Base-by-base conservation (phyloP, 2,113 vertebrate genomes). In the Corydoras maculifer region DNA sequence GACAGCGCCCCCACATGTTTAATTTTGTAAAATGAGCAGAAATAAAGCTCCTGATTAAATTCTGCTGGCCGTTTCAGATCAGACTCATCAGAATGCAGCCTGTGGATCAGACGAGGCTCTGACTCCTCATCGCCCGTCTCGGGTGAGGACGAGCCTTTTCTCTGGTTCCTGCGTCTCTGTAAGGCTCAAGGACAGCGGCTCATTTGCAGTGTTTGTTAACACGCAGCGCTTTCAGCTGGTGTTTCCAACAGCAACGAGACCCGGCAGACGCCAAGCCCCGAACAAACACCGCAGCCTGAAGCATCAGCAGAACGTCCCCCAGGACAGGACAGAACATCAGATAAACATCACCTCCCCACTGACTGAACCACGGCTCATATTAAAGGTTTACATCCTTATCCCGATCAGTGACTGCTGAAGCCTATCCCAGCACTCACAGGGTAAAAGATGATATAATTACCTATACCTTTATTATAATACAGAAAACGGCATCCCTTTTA, bases 171-270 rank as follows among this genome's bases (percentile, higher is more conserved):
- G 35, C 7, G 35, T 43, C n/a, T 35, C 58, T n/a, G 43, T 31
- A 73, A 60, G 60, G 15, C 48, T 74, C 69, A 67, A 58, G 63
- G 48, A 74, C 43, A 65, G 67, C 72, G 43, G 58, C 63, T 76
- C 49, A 54, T 75, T 70, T 57, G 18, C 49, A 10, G 49, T n/a
- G 30, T 70, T 70, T 65, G 29, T 65, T 15, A 58, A 15, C 55
- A 60, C 48, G 32, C 57, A 65, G 54, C 51, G 35, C 35, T 62
- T 62, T 63, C 43, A 64, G 43, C 61, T 70, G n/a, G 58, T 69
- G 71, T 77, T 66, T 74, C 65, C 72, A 71, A 76, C 62, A 76
- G 62, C 74, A 67, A 62, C 68, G 18, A 57, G 68, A 15, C 49
- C 18, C 18, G 18, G 18, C 18, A 55, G n/a, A 43, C 4, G 1